A percentile compares a stretch with the other conserved stretches of the same genome.
Conservation (phyloP, 2,888 invertebrate species). For the Parnassius smintheus region DNA sequence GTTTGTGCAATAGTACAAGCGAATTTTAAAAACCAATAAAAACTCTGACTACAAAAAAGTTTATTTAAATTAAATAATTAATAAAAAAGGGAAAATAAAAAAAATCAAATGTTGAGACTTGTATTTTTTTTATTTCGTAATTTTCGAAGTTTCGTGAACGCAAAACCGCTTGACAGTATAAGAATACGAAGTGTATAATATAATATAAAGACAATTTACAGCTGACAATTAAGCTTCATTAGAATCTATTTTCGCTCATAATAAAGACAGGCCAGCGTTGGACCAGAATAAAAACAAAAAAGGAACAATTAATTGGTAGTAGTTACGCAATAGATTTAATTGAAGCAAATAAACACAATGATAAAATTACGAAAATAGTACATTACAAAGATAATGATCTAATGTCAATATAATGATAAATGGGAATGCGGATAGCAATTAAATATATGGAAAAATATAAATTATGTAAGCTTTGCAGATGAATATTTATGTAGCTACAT, state of each 20-base stretch:
- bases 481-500: constrained; percentile 6
- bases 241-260: constrained; percentile 45
- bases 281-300: constrained; percentile 49
- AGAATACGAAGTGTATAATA: constrained; percentile 34
- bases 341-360: constrained; percentile 1
- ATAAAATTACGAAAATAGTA: constrained; percentile 19
- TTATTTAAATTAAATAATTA: neutral
- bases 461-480: constrained; percentile 11
- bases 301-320: constrained; percentile 1
- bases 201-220: constrained; percentile 35
- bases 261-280: constrained; percentile 39
- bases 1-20: no score
- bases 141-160: neutral
- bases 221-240: constrained; percentile 52
- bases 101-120: neutral
- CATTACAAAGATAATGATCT: constrained; percentile 21
- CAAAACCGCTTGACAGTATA: neutral
- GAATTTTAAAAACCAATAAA: no score
- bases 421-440: constrained; percentile 50
- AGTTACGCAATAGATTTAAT: constrained; percentile 11
- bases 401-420: constrained; percentile 40
- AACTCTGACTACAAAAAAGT: neutral
- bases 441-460: constrained; percentile 29
- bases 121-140: no score
- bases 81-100: neutral